Evolutionary conservation across 2,888 invertebrate genomes (phyloP).

Genomic region (Habrosyne pyritoides): DNA sequence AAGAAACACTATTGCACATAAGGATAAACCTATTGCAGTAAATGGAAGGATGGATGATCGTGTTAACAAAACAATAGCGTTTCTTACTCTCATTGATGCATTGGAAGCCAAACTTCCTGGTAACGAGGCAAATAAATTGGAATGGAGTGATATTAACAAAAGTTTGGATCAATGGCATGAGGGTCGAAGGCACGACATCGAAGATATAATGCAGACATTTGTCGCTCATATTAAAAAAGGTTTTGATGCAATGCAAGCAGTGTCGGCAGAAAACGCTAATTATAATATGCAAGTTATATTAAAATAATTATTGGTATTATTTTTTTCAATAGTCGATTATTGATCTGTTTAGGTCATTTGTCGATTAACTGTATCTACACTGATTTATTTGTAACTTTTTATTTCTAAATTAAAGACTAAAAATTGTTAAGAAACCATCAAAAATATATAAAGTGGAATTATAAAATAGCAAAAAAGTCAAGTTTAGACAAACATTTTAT

Average conservation of each 20-base stretch:
- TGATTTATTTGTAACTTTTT: too few species aligned
- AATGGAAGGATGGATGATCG: conserved; percentile 13
- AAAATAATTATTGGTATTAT: neutral
- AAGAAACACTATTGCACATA: conserved; percentile 34
- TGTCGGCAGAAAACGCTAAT: conserved; percentile 7
- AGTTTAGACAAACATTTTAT: too few species aligned
- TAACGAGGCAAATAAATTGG: conserved; percentile 26
- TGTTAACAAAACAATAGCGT: conserved; percentile 38
- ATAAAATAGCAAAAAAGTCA: too few species aligned
- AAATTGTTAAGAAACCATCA: too few species aligned
- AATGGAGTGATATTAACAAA: conserved; percentile 35
- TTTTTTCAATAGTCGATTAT: neutral
- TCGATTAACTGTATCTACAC: too few species aligned
- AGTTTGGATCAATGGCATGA: conserved; percentile 33
- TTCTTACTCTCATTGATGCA: conserved; percentile 43
- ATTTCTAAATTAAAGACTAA: too few species aligned
- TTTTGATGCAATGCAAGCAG: conserved; percentile 11
- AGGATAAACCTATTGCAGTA: conserved; percentile 38
- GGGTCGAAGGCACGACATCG: conserved; percentile 25
- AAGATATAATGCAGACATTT: conserved; percentile 26
- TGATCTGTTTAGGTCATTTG: too few species aligned
- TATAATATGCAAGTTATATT: conserved; percentile 15
- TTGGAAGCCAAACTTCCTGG: conserved; percentile 33
- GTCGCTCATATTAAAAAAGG: conserved; percentile 14
- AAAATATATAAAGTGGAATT: too few species aligned